Conservation (phyloP, 2,888 invertebrate genomes). For the Odontomyia ornata region DNA sequence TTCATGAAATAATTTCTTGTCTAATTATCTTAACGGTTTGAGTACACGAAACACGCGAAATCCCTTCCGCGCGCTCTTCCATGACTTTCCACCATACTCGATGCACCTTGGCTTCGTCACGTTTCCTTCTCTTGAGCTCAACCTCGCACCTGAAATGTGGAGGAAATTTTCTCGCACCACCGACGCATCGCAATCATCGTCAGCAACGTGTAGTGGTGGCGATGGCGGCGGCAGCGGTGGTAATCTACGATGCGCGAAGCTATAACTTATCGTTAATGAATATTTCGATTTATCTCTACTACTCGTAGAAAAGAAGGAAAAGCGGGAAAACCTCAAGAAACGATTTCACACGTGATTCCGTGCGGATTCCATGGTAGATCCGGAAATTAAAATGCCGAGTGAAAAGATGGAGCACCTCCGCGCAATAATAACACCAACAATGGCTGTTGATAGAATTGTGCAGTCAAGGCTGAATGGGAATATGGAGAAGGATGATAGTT, state of each 20-base stretch:
- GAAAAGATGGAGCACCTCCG: constrained; percentile 33
- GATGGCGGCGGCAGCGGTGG: too few species aligned
- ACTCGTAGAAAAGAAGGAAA: neutral
- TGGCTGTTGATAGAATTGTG: too few species aligned
- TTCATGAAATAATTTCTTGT: constrained; percentile 34
- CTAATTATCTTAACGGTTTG: constrained; percentile 19
- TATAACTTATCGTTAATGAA: constrained; percentile 39
- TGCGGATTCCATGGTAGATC: constrained; percentile 18
- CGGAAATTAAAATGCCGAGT: constrained; percentile 39
- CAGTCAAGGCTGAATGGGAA: too few species aligned
- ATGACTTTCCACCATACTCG: neutral
- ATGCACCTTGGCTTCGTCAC: neutral
- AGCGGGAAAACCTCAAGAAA: constrained; percentile 27
- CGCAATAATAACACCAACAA: too few species aligned
- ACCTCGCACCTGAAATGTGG: neutral
- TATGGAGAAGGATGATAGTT: too few species aligned
- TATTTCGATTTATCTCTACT: constrained; percentile 38
- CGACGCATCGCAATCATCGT: neutral
- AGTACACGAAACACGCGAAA: neutral
- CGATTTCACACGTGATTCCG: constrained; percentile 37
- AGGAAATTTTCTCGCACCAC: neutral
- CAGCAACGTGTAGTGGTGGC: too few species aligned
- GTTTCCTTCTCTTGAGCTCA: neutral
- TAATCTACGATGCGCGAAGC: constrained; percentile 19
- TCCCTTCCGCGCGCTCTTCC: neutral